These are phyloP conservation scores for Gasterosteus aculeatus DNA, from an alignment of 2,113 vertebrate genomes.

Conservation along the genomic window DNA sequence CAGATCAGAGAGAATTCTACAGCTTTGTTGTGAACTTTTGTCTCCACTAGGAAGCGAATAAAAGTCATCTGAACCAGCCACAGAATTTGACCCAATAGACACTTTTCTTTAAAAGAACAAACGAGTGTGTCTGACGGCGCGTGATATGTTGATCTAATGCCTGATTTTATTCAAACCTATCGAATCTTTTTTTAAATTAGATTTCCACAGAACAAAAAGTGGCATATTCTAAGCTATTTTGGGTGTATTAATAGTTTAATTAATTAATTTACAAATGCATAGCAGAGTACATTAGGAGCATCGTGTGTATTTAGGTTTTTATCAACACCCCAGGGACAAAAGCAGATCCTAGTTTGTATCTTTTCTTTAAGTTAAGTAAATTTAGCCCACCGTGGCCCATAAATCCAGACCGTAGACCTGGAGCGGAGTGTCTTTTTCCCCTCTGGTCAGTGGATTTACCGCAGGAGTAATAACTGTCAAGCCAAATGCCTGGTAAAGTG, in stretches of 20 bases:
- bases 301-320: conserved; percentile 19
- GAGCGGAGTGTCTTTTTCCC: conserved; percentile 80
- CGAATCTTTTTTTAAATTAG: conserved; percentile 56
- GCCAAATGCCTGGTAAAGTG: conserved; percentile 86
- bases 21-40: too few species aligned
- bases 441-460: conserved; percentile 90
- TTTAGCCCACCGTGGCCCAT: conserved; percentile 84
- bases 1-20: too few species aligned
- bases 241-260: neutral
- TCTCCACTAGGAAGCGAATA: too few species aligned
- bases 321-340: neutral
- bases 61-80: too few species aligned
- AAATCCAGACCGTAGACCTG: conserved; percentile 80
- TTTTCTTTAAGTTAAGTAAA: conserved; percentile 91
- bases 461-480: conserved; percentile 92
- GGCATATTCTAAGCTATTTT: conserved; percentile 21
- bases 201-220: conserved; percentile 18
- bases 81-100: too few species aligned
- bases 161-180: conserved; percentile 45
- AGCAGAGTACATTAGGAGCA: neutral
- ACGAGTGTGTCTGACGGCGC: conserved; percentile 49
- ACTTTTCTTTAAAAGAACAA: conserved; percentile 37
- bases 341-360: conserved; percentile 78
- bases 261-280: conserved; percentile 8
- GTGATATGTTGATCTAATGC: conserved; percentile 64